phyloP scores from a whole-genome alignment of 2,113 vertebrate genomes.

The Barbus barbus region DNA sequence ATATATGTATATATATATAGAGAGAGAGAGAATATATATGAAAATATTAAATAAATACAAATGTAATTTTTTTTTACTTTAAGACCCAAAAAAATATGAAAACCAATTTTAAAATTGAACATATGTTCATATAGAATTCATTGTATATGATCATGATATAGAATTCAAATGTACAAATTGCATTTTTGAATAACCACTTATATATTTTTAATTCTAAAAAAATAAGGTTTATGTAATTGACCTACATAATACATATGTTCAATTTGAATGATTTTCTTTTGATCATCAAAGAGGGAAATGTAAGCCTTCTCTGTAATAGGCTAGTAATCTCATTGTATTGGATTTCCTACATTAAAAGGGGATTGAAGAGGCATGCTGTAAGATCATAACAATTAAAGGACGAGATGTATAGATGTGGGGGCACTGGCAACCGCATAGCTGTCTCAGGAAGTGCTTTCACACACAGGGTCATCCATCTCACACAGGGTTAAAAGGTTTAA shows the following conservation, averaged over 20 bases:
- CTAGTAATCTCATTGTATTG: no score
- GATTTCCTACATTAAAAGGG: background rate
- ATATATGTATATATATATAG: no score
- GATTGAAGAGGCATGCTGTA: background rate
- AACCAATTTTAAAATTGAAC: no score
- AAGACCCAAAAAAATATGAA: no score
- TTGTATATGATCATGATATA: background rate
- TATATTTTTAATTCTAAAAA: no score
- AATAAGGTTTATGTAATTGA: background rate
- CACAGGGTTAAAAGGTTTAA: slow-evolving; percentile 19
- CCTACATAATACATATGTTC: background rate
- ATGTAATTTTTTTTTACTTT: no score
- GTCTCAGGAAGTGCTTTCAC: background rate
- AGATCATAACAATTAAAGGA: background rate
- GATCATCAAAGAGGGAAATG: background rate
- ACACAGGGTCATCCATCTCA: background rate
- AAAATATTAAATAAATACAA: no score
- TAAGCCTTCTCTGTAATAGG: background rate
- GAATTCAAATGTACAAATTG: background rate
- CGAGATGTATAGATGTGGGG: background rate
- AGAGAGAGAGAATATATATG: no score
- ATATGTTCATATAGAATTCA: background rate
- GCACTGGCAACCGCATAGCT: background rate
- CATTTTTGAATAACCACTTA: background rate
- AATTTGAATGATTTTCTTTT: background rate